Evolutionary conservation across 2,888 invertebrate genomes (phyloP).

Genomic region (Venustoraphidia nigricollis): DNA sequence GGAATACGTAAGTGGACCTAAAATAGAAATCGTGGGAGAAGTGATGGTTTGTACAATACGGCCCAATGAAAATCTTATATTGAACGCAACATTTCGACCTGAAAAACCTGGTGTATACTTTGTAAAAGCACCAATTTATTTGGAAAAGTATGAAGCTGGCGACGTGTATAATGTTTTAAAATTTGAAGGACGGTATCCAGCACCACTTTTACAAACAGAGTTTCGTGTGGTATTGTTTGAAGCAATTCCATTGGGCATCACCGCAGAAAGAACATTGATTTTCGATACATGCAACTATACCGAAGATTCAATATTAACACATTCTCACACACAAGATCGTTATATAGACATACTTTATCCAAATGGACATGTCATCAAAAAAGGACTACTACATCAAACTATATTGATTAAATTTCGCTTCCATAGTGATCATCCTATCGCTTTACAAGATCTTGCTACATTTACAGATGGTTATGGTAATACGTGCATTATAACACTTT

Average conservation of each 20-base stretch:
- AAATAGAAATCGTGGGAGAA: slow-evolving; percentile 8
- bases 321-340: neutral
- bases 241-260: slow-evolving; percentile 19
- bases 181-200: slow-evolving; percentile 18
- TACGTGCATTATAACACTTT: slow-evolving; percentile 11
- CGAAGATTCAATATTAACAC: slow-evolving; percentile 3
- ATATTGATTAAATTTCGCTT: neutral
- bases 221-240: slow-evolving; percentile 19
- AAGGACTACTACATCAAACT: slow-evolving; percentile 5
- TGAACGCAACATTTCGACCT: slow-evolving; percentile 19
- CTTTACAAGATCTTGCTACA: slow-evolving; percentile 5
- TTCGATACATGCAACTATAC: slow-evolving; percentile 13
- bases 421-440: neutral
- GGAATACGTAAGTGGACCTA: slow-evolving; percentile 13
- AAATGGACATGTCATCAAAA: neutral
- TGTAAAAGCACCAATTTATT: slow-evolving; percentile 21
- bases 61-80: slow-evolving; percentile 15
- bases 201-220: slow-evolving; percentile 17
- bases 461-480: slow-evolving; percentile 12
- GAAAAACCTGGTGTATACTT: slow-evolving; percentile 15
- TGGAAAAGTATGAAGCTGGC: slow-evolving; percentile 18
- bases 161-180: slow-evolving; percentile 22
- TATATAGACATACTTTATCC: neutral
- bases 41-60: slow-evolving; percentile 16
- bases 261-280: slow-evolving; percentile 14